Percentiles rank a stretch among this genome's conserved stretches.
These are phyloP conservation scores for Trichogramma evanescens DNA, from an alignment of 2,888 invertebrate species.

Conservation along the genomic window DNA sequence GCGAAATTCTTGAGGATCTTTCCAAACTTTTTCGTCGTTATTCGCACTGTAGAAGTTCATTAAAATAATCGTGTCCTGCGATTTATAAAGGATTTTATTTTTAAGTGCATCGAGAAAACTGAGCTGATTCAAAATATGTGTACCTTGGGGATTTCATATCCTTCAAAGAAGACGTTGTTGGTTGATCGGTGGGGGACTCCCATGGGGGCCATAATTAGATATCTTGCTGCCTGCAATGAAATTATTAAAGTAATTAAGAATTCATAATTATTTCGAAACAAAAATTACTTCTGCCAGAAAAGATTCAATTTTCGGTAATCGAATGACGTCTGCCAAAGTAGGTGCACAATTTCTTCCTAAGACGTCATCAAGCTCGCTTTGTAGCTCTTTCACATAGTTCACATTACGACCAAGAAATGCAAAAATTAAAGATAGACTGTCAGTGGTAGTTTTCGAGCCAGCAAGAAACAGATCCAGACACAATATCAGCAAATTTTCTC, in stretches of 20 bases:
- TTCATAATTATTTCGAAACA: conserved; percentile 25
- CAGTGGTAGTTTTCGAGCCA: conserved; percentile 64
- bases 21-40: conserved; percentile 55
- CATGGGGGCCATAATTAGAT: conserved; percentile 50
- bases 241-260: conserved; percentile 16
- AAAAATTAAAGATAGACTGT: conserved; percentile 56
- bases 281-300: conserved; percentile 38
- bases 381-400: conserved; percentile 54
- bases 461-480: conserved; percentile 65
- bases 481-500: conserved; percentile 46
- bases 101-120: background rate
- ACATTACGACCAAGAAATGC: conserved; percentile 55
- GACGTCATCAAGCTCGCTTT: conserved; percentile 55
- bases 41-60: conserved; percentile 58
- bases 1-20: conserved; percentile 54
- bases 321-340: conserved; percentile 50
- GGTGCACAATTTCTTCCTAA: conserved; percentile 55
- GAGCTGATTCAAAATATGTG: background rate
- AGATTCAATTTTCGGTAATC: conserved; percentile 37
- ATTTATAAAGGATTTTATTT: conserved; percentile 7
- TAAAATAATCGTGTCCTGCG: conserved; percentile 56
- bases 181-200: conserved; percentile 52
- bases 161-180: conserved; percentile 45
- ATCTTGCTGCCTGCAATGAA: conserved; percentile 51
- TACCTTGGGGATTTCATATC: conserved; percentile 51